These are phyloP conservation scores for Campylorhamphus procurvoides DNA, from an alignment of 2,113 vertebrate genomes.

Conservation along the genomic window DNA sequence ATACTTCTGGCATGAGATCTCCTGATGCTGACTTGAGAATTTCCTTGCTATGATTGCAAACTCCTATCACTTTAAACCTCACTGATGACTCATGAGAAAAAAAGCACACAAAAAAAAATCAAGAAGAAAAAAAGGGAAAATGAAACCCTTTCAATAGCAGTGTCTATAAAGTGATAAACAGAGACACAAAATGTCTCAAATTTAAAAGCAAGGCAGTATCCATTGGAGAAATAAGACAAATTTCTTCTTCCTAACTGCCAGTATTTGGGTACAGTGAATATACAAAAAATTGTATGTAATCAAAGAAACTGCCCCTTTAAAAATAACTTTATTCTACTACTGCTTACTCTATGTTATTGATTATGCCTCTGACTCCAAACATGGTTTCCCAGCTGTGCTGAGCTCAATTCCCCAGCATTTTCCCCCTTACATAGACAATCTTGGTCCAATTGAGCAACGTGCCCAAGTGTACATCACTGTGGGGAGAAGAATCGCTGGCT, in stretches of 20 bases:
- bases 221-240: neutral
- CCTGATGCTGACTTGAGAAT: neutral
- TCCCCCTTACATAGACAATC: neutral
- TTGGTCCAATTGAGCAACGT: rapidly evolving
- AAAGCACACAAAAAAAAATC: neutral
- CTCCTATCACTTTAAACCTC: neutral
- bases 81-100: neutral
- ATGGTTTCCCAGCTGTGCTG: neutral
- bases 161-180: neutral
- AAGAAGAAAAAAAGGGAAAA: neutral
- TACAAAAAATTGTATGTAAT: neutral
- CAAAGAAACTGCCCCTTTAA: neutral
- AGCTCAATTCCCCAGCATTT: neutral
- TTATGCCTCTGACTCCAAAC: neutral
- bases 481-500: neutral
- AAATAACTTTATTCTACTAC: neutral
- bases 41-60: neutral
- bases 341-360: neutral
- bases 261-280: neutral
- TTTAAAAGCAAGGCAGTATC: neutral
- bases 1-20: neutral
- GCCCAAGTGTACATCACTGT: neutral
- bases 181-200: neutral
- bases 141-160: neutral
- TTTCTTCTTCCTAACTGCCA: neutral